Base-by-base conservation (phyloP, 1,140 invertebrate species). In the Uloborus diversus region DNA sequence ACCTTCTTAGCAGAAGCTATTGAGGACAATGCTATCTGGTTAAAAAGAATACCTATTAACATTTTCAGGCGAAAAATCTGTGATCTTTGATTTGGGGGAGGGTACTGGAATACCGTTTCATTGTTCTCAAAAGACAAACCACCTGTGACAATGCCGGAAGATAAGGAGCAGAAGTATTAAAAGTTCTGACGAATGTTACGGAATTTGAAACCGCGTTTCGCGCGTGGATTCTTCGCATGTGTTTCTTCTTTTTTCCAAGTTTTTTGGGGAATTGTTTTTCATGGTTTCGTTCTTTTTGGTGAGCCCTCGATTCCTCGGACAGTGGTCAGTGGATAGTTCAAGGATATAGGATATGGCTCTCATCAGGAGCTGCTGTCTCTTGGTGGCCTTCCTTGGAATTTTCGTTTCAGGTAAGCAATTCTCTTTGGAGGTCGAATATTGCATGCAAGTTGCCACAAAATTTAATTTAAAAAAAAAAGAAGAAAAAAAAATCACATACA, bases 1-100 rank as follows among this genome's bases (percentile, higher is more conserved):
- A n/a, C n/a, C n/a, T n/a, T n/a, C n/a, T n/a, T n/a, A n/a, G n/a
- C n/a, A n/a, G n/a, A n/a, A n/a, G n/a, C n/a, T n/a, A n/a, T n/a
- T n/a, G n/a, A n/a, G n/a, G n/a, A n/a, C n/a, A n/a, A n/a, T n/a
- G n/a, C n/a, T n/a, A n/a, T n/a, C n/a, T n/a, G n/a, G n/a, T n/a
- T n/a, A n/a, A n/a, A 23, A 75, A 75, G 56, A 75, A 51, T 35
- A 51, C 30, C 59, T 75, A 75, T 64, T 75, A 75, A 32, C 71
- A 64, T 53, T 56, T 64, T 20, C 2, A 33, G 28, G 20, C 32
- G 20, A 33, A 49, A 62, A 75, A 28, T 28, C n/a, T n/a, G 17
- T 53, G 71, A 75, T 75, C 71, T 75, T 75, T 75, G 71, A 33
- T 64, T 62, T 75, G 57, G 71, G 71, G 71, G 71, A 64, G 71